Base-by-base conservation (phyloP, 1,140 invertebrate genomes). In the Zaprionus ornatus region DNA sequence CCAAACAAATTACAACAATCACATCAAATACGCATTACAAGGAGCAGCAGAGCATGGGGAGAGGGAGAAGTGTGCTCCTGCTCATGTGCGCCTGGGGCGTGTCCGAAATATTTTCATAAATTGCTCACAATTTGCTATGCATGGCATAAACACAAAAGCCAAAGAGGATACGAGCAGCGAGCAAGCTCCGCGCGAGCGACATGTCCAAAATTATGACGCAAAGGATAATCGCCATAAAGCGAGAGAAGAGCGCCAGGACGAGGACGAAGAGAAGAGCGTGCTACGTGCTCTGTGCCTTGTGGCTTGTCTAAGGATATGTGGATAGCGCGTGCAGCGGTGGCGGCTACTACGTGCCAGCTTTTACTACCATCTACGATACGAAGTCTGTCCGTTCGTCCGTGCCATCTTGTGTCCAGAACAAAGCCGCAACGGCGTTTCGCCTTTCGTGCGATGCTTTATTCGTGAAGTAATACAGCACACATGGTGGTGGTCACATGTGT, bases 1-100 rank as follows among this genome's bases (percentile, higher is more conserved):
- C 88, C 88, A 78, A 82, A 91, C 87, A 87, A 91, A 87, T 91
- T 91, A 91, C 83, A 84, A 81, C 88, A 91, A 91, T 90, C 85
- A 85, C 90, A 91, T 87, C 78, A 85, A 69, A 72, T 63, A 62
- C 65, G 42, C 60, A 72, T 63, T 52, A 57, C 40, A 45, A 17
- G n/a, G 2, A 45, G 40, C 40, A 9, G 2, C n/a, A 9, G 35
- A n/a, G 10, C 9, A 32, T 9, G 29, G 7, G n/a, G 1, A 17
- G 40, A 17, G 40, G 40, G n/a, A 45, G n/a, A 6, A 17, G 40
- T 17, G 17, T n/a, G 42, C n/a, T n/a, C n/a, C 42, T 19, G n/a
- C 42, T 40, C 37, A 40, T 42, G 64, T 48, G 42, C 25, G 45
- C 6, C 9, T 23, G 50, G 23, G 21, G 48, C 27, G 45, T 71